phyloP scores from a whole-genome alignment of 2,797 vertebrate genomes.

The Halcyon badia region DNA sequence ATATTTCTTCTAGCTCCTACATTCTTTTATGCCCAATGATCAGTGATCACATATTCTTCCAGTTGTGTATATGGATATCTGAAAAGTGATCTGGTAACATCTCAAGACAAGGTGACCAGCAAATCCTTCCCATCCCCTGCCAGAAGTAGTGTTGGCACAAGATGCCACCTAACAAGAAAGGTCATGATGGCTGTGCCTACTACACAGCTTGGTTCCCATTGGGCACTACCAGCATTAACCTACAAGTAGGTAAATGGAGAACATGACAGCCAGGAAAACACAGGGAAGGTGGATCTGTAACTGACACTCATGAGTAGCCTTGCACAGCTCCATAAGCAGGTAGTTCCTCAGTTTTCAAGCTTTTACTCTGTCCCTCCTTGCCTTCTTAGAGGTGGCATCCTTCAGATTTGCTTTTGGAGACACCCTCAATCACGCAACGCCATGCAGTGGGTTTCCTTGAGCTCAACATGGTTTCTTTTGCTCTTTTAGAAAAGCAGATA shows the following conservation, averaged over 20 bases:
- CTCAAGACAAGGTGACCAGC: background rate
- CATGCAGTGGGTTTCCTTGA: background rate
- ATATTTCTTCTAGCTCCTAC: background rate
- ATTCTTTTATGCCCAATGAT: background rate
- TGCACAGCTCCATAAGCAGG: background rate
- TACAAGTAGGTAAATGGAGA: background rate
- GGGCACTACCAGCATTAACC: background rate
- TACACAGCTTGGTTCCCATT: background rate
- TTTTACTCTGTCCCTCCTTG: background rate
- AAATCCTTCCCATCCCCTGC: background rate
- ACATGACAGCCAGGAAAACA: background rate
- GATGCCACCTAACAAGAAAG: background rate
- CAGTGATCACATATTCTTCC: background rate
- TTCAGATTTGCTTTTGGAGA: background rate
- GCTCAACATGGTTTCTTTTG: background rate
- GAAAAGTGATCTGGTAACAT: background rate
- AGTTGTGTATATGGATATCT: background rate
- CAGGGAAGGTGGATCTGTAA: background rate
- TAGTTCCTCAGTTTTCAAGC: background rate
- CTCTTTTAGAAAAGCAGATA: background rate
- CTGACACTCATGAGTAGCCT: background rate
- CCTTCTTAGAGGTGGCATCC: background rate
- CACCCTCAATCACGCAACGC: fast-evolving
- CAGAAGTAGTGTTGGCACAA: background rate
- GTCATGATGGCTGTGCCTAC: background rate